Percentiles rank a stretch among this genome's conserved stretches.
Conservation (phyloP, 2,113 vertebrate species). For the Garra rufa region DNA sequence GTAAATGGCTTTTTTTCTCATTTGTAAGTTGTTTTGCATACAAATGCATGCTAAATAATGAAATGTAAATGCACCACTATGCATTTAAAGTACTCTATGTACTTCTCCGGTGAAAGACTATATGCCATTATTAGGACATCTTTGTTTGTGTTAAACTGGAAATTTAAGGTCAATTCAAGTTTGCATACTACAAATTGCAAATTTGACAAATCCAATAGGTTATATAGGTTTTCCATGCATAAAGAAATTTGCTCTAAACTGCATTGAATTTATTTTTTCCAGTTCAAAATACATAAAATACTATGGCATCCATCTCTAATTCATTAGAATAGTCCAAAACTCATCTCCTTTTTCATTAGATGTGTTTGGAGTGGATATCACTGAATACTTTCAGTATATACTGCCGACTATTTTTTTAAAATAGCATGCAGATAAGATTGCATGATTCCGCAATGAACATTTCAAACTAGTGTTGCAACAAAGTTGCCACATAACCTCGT, state of each 20-base stretch:
- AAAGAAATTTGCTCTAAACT: background rate
- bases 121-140: background rate
- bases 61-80: background rate
- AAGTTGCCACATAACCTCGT: background rate
- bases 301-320: background rate
- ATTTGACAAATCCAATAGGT: background rate
- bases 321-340: background rate
- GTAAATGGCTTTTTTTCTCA: background rate
- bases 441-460: background rate
- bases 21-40: background rate
- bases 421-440: background rate
- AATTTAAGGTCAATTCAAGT: background rate
- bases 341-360: background rate
- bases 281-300: background rate
- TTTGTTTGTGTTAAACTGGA: background rate
- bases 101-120: background rate
- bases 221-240: background rate
- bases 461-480: background rate
- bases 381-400: background rate
- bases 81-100: background rate
- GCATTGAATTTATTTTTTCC: background rate
- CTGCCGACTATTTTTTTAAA: background rate
- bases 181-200: background rate
- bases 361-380: background rate
- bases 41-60: background rate